Conservation (phyloP, 2,113 vertebrate species). For the Australoheros scitulus region DNA sequence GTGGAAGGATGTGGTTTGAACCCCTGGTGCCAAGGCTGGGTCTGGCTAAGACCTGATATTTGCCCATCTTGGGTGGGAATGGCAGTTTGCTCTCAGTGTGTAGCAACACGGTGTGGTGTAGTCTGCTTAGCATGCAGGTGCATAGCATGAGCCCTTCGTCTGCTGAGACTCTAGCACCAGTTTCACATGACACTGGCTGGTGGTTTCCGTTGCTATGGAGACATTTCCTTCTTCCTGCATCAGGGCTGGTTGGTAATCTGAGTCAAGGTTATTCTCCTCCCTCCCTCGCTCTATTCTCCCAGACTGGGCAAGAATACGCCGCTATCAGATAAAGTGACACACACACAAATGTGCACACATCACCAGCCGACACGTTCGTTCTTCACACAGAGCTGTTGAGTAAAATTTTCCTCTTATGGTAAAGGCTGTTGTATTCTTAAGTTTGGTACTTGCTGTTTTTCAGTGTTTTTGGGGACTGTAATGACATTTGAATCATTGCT, state of each 20-base stretch:
- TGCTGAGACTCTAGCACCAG: constrained; percentile 73
- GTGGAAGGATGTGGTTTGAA: background rate
- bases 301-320: constrained; percentile 69
- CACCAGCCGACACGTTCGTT: constrained; percentile 45
- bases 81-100: constrained; percentile 45
- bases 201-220: constrained; percentile 88
- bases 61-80: constrained; percentile 46
- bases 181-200: constrained; percentile 85
- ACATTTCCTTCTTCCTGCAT: constrained; percentile 88
- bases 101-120: constrained; percentile 46
- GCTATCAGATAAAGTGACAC: constrained; percentile 74
- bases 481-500: background rate
- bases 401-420: constrained; percentile 33
- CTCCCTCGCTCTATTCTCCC: constrained; percentile 42
- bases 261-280: constrained; percentile 83
- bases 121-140: constrained; percentile 68
- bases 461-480: background rate
- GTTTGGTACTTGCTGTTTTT: background rate
- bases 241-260: constrained; percentile 83
- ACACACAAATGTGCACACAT: constrained; percentile 31
- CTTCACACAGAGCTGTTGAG: constrained; percentile 20
- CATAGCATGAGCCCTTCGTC: constrained; percentile 67
- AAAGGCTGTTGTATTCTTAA: constrained; percentile 16
- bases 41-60: constrained; percentile 47
- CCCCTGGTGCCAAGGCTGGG: constrained; percentile 8